A percentile compares a stretch with the other conserved stretches of the same genome.
Evolutionary conservation across 2,113 vertebrate species (phyloP).

Genomic region (Oncorhynchus clarkii): DNA sequence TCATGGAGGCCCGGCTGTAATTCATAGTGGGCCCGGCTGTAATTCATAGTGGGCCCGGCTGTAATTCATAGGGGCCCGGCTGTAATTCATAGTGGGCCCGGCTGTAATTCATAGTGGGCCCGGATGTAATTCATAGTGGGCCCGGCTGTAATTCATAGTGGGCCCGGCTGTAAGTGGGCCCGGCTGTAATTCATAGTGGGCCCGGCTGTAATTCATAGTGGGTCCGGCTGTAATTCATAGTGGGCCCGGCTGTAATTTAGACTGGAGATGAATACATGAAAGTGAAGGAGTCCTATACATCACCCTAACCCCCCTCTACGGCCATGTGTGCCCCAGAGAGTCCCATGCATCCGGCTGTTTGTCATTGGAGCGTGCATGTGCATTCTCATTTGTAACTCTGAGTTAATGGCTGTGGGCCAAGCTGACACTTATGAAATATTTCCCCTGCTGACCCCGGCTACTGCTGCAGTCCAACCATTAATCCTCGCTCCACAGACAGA

Average conservation of each 20-base stretch:
- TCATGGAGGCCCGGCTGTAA: background rate
- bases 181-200: background rate
- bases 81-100: too few relatives aligned
- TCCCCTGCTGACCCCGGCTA: conserved; percentile 69
- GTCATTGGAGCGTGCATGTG: conserved; percentile 56
- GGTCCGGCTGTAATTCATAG: too few relatives aligned
- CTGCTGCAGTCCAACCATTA: conserved; percentile 79
- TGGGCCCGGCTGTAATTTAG: conserved; percentile 49
- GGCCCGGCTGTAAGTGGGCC: background rate
- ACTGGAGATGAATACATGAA: conserved; percentile 65
- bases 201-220: too few relatives aligned
- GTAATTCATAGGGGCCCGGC: too few relatives aligned
- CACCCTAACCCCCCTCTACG: conserved; percentile 16
- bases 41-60: too few relatives aligned
- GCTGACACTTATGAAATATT: conserved; percentile 77
- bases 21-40: too few relatives aligned
- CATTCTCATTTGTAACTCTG: conserved; percentile 63
- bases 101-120: too few relatives aligned
- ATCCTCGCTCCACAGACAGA: conserved; percentile 68
- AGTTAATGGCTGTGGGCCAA: conserved; percentile 62
- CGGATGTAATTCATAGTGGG: too few relatives aligned
- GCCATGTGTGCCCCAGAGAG: conserved; percentile 50
- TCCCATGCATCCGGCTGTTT: conserved; percentile 56
- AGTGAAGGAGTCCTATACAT: conserved; percentile 62
- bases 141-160: too few relatives aligned